phyloP scores from a whole-genome alignment of 1,140 invertebrate genomes.

The Whitmania pigra region DNA sequence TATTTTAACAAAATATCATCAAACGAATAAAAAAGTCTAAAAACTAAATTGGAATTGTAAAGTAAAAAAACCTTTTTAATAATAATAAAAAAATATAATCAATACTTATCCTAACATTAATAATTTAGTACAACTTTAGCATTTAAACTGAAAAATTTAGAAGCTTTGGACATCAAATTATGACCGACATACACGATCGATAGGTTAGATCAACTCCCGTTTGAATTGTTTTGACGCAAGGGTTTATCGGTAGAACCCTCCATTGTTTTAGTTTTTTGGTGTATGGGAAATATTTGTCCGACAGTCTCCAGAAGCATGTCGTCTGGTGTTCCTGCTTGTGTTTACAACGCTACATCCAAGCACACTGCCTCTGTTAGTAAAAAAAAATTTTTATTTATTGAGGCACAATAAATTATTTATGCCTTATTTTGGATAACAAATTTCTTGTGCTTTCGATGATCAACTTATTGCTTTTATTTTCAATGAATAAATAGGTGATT shows the following conservation, averaged over 20 bases:
- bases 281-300: slow-evolving; percentile 36
- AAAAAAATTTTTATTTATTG: neutral
- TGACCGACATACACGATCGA: slow-evolving; percentile 2
- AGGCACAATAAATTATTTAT: neutral
- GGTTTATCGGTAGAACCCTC: neutral
- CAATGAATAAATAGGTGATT: slow-evolving; percentile 40
- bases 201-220: neutral
- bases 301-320: slow-evolving; percentile 33
- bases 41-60: no score
- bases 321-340: slow-evolving; percentile 32
- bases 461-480: neutral
- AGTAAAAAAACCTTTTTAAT: no score
- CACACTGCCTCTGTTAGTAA: slow-evolving; percentile 44
- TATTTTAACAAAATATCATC: no score
- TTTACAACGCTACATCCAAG: slow-evolving; percentile 39
- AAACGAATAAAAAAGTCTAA: no score
- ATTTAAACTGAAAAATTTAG: no score
- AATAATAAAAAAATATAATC: no score
- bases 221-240: neutral
- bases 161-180: slow-evolving; percentile 1
- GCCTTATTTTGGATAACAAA: neutral
- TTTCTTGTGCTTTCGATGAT: neutral
- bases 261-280: slow-evolving; percentile 23
- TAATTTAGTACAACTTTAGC: no score
- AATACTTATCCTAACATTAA: no score